Evolutionary conservation across 1,140 invertebrate genomes (phyloP), one percentile per base, ranked within the genome.

Genomic region (Trachelipus rathkii): DNA sequence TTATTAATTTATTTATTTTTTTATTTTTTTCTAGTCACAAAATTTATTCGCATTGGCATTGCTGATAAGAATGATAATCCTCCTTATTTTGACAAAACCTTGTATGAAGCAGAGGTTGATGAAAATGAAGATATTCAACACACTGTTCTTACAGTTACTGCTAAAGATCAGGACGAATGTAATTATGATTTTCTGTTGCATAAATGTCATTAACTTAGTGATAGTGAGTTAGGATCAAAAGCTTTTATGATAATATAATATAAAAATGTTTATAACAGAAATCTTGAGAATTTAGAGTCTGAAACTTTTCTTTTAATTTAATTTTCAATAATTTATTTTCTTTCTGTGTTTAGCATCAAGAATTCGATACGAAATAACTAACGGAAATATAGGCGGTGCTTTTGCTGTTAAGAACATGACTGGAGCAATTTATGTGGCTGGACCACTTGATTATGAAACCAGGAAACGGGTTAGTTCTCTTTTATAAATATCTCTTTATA

Each of bases 81-180:
- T 68, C 96, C 96, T 53, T 97, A 95, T 85, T 98, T 98, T 88
- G 94, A 96, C 87, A 95, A 98, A 86, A 90, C 91, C 79, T 88
- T 96, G 80, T 99, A 98, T 87, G 94, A 96, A 86, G 95, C 95
- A 78, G 94, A 96, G 86, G 95, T 98, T 81, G 93, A 96, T 85
- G 96, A 98, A 86, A 97, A 97, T 90, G 95, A 97, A 85, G 95
- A 97, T 85, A 96, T 97, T 82, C 94, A 97, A 83, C 94, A 96
- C 84, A 95, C 95, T 19, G 95, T 98, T 13, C 92, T 97, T 84
- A 96, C 95, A 66, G 94, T 98, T 86, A 96, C 95, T 85, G 96
- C 96, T 87, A 96, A 97, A 88, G 95, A 98, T 90, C 92, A 94
- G 88, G 96, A 98, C 88, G 95, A 97, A 89, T 97, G 95, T 96